Conservation (phyloP, 2,888 invertebrate genomes). For the Miltochrista miniata region DNA sequence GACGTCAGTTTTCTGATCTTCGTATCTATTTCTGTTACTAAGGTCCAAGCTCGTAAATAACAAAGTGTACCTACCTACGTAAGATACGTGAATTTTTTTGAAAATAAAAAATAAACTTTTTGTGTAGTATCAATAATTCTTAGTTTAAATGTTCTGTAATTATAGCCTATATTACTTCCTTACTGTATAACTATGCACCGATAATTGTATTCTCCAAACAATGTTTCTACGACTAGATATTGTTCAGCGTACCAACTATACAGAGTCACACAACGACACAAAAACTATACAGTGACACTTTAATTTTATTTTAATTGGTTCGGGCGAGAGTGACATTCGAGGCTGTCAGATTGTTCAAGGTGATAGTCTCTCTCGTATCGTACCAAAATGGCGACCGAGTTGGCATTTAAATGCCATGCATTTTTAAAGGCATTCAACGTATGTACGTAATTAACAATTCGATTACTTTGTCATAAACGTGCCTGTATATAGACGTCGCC, state of each 20-base stretch:
- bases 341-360: conserved; percentile 82
- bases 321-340: conserved; percentile 78
- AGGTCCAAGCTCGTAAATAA: neutral
- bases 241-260: conserved; percentile 17
- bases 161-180: conserved; percentile 17
- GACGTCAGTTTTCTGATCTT: conserved; percentile 15
- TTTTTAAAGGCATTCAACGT: conserved; percentile 78
- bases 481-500: conserved; percentile 54
- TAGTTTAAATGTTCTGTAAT: conserved; percentile 4
- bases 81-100: too few relatives aligned
- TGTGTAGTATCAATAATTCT: too few relatives aligned
- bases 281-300: conserved; percentile 56
- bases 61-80: too few relatives aligned
- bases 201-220: conserved; percentile 14
- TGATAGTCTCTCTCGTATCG: conserved; percentile 78
- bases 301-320: conserved; percentile 72
- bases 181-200: conserved; percentile 6
- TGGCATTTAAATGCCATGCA: conserved; percentile 83
- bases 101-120: too few relatives aligned
- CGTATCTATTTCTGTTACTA: conserved; percentile 1
- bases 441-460: conserved; percentile 74
- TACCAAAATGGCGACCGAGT: conserved; percentile 76
- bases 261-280: conserved; percentile 39
- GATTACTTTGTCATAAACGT: conserved; percentile 78
- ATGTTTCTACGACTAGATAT: conserved; percentile 15